Evolutionary conservation across 2,888 invertebrate genomes (phyloP).

Genomic region (Dolichomitus sp.): DNA sequence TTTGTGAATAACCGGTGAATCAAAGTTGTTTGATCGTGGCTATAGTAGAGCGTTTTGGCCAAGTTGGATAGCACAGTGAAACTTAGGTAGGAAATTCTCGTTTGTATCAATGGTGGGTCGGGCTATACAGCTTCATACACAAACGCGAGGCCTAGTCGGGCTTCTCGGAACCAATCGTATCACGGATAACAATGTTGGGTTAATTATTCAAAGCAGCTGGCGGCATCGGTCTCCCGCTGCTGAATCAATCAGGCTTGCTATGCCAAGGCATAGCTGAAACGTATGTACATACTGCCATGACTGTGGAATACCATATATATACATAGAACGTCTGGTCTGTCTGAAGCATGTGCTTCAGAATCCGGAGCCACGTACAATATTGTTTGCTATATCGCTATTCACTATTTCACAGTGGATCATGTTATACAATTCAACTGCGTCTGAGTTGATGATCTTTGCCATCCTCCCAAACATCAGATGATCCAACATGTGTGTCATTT

Average conservation of each 20-base stretch:
- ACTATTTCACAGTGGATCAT: background rate
- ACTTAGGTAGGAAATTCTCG: background rate
- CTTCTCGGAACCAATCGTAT: slow-evolving; percentile 70
- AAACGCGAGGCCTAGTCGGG: slow-evolving; percentile 31
- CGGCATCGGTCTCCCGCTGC: slow-evolving; percentile 71
- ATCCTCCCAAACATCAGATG: background rate
- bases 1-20: background rate
- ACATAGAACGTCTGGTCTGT: slow-evolving; percentile 24
- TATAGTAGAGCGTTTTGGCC: slow-evolving; percentile 6
- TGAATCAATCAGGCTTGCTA: slow-evolving; percentile 72
- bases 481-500: background rate
- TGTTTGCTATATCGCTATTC: slow-evolving; percentile 19
- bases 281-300: slow-evolving; percentile 25
- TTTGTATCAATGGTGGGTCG: slow-evolving; percentile 21
- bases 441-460: slow-evolving; percentile 12
- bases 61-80: slow-evolving; percentile 27
- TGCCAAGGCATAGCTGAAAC: slow-evolving; percentile 39
- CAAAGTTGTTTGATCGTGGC: background rate
- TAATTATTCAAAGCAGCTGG: slow-evolving; percentile 77
- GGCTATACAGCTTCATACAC: slow-evolving; percentile 19
- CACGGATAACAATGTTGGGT: slow-evolving; percentile 71
- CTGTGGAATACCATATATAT: slow-evolving; percentile 19
- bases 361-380: slow-evolving; percentile 27
- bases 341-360: slow-evolving; percentile 19
- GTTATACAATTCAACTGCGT: slow-evolving; percentile 10